Evolutionary conservation across 37 sponge, comb jelly and placozoan species (phyloP).

Genomic region (Eunapius fragilis): DNA sequence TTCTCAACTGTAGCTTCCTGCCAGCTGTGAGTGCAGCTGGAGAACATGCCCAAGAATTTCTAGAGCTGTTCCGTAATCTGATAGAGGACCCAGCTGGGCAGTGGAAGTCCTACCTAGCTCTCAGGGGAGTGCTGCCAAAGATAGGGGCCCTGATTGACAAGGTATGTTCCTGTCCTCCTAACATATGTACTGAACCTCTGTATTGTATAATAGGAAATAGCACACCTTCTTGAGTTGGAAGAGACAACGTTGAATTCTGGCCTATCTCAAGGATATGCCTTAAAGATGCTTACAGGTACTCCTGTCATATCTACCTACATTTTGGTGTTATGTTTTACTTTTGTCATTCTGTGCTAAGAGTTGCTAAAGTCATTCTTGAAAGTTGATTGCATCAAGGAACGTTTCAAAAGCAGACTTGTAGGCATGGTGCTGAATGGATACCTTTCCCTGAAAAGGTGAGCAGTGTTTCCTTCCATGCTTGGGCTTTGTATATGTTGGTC

Average conservation of each 20-base stretch:
- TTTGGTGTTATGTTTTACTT: not conserved
- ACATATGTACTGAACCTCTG: not conserved
- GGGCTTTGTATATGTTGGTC: too few relatives aligned
- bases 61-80: constrained; percentile 65
- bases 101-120: constrained; percentile 86
- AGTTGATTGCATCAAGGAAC: constrained; percentile 64
- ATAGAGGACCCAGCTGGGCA: constrained; percentile 27
- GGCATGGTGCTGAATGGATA: constrained; percentile 84
- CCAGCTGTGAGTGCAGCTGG: constrained; percentile 73
- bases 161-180: not conserved
- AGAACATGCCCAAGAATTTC: constrained; percentile 81
- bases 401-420: constrained; percentile 78
- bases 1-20: constrained; percentile 50
- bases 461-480: too few relatives aligned
- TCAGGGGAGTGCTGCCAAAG: constrained; percentile 64
- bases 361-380: constrained; percentile 73
- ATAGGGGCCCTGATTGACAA: constrained; percentile 67
- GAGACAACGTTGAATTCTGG: constrained; percentile 86
- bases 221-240: constrained; percentile 64
- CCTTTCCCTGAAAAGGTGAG: constrained; percentile 82
- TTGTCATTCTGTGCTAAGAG: constrained; percentile 14
- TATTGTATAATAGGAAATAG: constrained; percentile 60
- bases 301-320: too few relatives aligned
- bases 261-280: constrained; percentile 89
- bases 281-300: constrained; percentile 82